phyloP scores from a whole-genome alignment of 2,113 vertebrate genomes.

The Podarcis cretensis region DNA sequence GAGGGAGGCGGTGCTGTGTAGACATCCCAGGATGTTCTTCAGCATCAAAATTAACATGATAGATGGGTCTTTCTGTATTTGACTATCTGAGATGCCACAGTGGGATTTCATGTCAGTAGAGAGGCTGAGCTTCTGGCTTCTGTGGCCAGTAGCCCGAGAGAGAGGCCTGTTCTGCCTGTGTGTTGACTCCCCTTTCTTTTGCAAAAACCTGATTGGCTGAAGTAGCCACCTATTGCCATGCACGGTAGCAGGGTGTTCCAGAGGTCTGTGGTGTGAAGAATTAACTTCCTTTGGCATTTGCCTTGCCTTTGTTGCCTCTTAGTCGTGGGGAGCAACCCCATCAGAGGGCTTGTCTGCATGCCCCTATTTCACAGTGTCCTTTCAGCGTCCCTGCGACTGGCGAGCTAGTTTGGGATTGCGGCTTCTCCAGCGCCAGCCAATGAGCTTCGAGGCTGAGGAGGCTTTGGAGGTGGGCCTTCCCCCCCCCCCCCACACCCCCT shows the following conservation, averaged over 20 bases:
- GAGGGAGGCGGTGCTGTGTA: neutral
- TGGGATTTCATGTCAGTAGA: too few relatives aligned
- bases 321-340: too few relatives aligned
- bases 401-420: too few relatives aligned
- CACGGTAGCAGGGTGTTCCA: neutral
- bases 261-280: neutral
- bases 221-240: neutral
- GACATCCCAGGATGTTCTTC: neutral
- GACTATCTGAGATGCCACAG: too few relatives aligned
- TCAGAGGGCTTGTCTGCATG: too few relatives aligned
- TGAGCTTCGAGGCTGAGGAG: neutral
- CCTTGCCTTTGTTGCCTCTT: neutral
- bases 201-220: neutral
- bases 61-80: too few relatives aligned
- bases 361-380: neutral
- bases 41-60: neutral
- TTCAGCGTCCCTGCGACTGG: too few relatives aligned
- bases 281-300: neutral
- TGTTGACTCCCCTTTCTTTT: neutral
- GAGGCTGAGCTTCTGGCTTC: neutral
- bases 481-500: too few relatives aligned
- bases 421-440: accelerated
- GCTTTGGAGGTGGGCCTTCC: neutral
- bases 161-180: neutral
- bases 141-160: neutral